Evolutionary conservation across 2,113 vertebrate genomes (phyloP), one percentile per base, ranked within the genome.

Genomic region (Pantherophis guttatus): DNA sequence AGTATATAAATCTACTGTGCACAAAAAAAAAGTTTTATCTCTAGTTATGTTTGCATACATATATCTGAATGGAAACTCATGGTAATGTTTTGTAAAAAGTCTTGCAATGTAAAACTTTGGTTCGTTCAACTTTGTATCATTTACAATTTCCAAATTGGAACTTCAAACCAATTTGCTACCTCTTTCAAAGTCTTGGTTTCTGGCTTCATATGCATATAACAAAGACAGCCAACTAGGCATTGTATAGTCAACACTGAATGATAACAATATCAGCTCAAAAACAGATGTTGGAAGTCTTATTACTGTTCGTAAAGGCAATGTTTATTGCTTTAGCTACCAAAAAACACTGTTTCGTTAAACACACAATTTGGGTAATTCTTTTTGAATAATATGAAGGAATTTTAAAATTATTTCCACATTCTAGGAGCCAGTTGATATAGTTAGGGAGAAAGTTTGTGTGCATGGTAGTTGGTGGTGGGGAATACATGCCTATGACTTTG

Each of bases 381-480:
- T 94, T 95, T 96, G 96, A 97, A 96, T 96, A 97, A 97, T 94
- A 93, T 59, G 92, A 93, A 97, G 95, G 95, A 96, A 97, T 96
- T 96, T 86, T 92, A 55, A 96, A 97, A 97, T 97, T 89, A 96
- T 94, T 97, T 97, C 95, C 95, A 94, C 96, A 97, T 95, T 86
- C 81, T 92, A 89, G 95, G 93, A 97, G 95, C 91, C 94, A 90
- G 65, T 94, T 87, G 93, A 93, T 65, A 95, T 94, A 58, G 8
- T 70, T 93, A 90, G 90, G 90, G 93, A 33, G 75, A 75, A 75
- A 33, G 12, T 75, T 17, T 75, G 29, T 70, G 75, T 39, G 75
- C 33, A 21, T 81, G 33, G 75, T 81, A 17, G 17, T 44, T 44
- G 70, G 70, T 75, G n/a, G 7, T 39, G 70, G 33, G 8, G 19